Base-by-base conservation (phyloP, 2,888 invertebrate species). In the Calameuta filiformis region DNA sequence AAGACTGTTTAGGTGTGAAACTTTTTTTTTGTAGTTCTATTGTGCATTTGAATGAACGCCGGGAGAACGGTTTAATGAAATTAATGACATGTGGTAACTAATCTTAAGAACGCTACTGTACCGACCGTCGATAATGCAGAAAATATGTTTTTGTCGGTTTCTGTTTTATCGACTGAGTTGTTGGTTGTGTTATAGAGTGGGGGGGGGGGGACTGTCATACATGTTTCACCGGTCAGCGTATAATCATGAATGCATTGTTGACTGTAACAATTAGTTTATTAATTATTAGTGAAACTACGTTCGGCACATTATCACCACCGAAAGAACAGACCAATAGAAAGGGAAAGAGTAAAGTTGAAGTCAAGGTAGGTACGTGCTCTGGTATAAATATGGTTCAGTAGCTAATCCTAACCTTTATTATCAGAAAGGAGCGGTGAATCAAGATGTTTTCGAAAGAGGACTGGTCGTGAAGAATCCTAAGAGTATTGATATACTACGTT, bases 401-500 rank as follows among this genome's bases (percentile, higher is more conserved):
- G 23, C 56, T 56, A 56, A 56, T 56, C 56, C 56, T 56, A 56
- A 56, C 56, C 56, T 56, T 69, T 77, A 33, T 69, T 69, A 76
- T 30, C 75, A 89, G 87, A 91, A 89, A 81, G 95, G 95, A 9
- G 94, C 95, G 0, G 92, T 94, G 35, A 93, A 93, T 82, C 92
- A 93, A 80, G 94, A 94, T 90, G 96, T 97, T 40, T 93, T 95
- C 82, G 94, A 95, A 80, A 93, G 96, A 84, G 94, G 94, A 85
- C 92, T 98, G 80, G 95, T 98, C 0, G 93, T 93, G 4, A 94
- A 94, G 89, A 93, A 94, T 73, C 94, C 95, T 11, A 93, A 94
- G 80, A 93, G 94, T 9, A 94, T 94, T 86, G 96, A 97, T 87
- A 96, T 98, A 78, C 89, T 97, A 74, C 93, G 94, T 80, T 96